Percentiles rank a stretch among this genome's conserved stretches.
phyloP scores from a whole-genome alignment of 2,888 invertebrate species.

The Philereme vetulata region DNA sequence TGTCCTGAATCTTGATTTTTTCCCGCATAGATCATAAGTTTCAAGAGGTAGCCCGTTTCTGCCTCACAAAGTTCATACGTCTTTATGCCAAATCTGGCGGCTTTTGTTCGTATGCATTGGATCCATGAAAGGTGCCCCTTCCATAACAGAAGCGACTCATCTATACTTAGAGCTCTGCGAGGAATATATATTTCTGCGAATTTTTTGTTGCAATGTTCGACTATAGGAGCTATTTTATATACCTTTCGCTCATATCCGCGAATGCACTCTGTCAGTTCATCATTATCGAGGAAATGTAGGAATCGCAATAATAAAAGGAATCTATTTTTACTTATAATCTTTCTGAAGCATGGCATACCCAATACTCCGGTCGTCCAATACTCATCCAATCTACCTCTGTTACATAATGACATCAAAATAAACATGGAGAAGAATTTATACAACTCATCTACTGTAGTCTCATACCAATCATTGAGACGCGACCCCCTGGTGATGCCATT shows the following conservation, averaged over 20 bases:
- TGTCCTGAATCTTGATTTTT: too few relatives aligned
- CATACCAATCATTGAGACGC: slow-evolving; percentile 30
- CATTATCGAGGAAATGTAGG: slow-evolving; percentile 36
- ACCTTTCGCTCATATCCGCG: slow-evolving; percentile 30
- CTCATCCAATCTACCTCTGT: slow-evolving; percentile 28
- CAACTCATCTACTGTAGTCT: slow-evolving; percentile 23
- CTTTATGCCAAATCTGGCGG: not conserved
- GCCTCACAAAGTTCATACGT: not conserved
- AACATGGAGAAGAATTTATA: slow-evolving; percentile 28
- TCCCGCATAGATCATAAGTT: not conserved
- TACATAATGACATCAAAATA: slow-evolving; percentile 29
- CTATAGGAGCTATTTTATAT: slow-evolving; percentile 29
- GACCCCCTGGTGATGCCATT: slow-evolving; percentile 18
- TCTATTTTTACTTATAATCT: slow-evolving; percentile 31
- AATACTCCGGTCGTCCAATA: slow-evolving; percentile 34
- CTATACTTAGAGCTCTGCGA: too few relatives aligned
- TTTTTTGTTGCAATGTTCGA: slow-evolving; percentile 34
- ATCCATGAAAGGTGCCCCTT: not conserved
- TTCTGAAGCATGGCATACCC: slow-evolving; percentile 35
- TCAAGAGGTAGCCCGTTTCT: not conserved
- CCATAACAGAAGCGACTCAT: not conserved
- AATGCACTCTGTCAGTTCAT: slow-evolving; percentile 13
- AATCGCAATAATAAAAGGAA: slow-evolving; percentile 32
- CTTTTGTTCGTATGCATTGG: not conserved
- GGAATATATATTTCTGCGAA: too few relatives aligned